Percentiles rank a stretch among this genome's conserved stretches.
Evolutionary conservation across 2,797 vertebrate genomes (phyloP).

Genomic region (Alfaro cultratus): DNA sequence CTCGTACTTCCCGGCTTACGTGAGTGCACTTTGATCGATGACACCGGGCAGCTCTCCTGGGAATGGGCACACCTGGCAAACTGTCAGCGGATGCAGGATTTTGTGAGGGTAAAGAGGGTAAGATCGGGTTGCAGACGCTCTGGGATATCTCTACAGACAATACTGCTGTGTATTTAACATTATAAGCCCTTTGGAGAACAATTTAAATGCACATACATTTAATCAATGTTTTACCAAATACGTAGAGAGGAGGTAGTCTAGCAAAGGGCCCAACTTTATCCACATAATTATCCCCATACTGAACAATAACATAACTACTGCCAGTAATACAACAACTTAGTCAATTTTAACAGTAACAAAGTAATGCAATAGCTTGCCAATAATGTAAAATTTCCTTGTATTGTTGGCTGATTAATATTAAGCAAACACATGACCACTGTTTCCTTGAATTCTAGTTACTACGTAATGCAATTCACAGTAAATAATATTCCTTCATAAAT

Average conservation of each 20-base stretch:
- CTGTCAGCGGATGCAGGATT: conserved; percentile 73
- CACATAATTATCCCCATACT: no score
- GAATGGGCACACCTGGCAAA: conserved; percentile 78
- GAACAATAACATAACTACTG: background rate
- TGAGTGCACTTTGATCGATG: conserved; percentile 57
- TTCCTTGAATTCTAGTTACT: background rate
- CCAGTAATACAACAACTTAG: background rate
- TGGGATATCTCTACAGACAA: conserved; percentile 40
- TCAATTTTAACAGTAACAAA: background rate
- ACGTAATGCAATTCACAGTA: background rate
- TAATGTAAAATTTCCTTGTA: background rate
- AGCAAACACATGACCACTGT: background rate
- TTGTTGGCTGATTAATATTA: background rate
- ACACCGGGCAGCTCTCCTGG: conserved; percentile 76
- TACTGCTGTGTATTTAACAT: conserved; percentile 29
- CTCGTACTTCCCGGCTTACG: conserved; percentile 40
- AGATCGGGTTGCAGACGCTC: conserved; percentile 25
- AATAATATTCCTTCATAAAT: background rate
- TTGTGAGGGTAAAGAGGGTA: conserved; percentile 58
- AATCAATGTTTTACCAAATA: background rate
- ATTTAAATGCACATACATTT: conserved; percentile 7
- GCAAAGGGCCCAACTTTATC: background rate
- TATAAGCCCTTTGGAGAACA: conserved; percentile 8
- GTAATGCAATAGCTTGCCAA: background rate
- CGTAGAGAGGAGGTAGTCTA: background rate